Percentiles rank a stretch among this genome's conserved stretches.
These are phyloP conservation scores for Cyclophora albipunctata DNA, from an alignment of 2,888 invertebrate genomes.

Conservation along the genomic window DNA sequence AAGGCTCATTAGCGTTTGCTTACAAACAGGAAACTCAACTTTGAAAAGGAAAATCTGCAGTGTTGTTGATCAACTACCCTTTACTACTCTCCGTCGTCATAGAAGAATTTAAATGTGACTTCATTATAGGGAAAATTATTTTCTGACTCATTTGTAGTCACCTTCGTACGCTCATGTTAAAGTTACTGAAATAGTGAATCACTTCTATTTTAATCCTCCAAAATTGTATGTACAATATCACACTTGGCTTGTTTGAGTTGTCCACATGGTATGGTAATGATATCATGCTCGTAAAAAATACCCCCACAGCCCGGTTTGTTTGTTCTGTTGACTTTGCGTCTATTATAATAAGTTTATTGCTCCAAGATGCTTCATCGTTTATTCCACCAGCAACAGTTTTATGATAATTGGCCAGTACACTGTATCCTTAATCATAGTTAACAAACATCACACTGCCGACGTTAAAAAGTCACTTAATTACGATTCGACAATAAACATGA, in stretches of 20 bases:
- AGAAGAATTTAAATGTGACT: not conserved
- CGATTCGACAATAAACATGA: too few species aligned
- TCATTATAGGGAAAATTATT: slow-evolving; percentile 1
- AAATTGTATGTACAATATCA: slow-evolving; percentile 17
- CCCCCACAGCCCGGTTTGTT: slow-evolving; percentile 13
- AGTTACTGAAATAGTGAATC: not conserved
- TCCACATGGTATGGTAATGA: slow-evolving; percentile 40
- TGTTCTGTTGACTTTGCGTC: slow-evolving; percentile 13
- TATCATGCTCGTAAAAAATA: slow-evolving; percentile 37
- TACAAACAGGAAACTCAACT: too few species aligned
- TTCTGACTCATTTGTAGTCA: not conserved
- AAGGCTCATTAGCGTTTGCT: too few species aligned
- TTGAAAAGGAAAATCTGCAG: too few species aligned
- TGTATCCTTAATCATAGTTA: too few species aligned
- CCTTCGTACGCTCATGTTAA: not conserved
- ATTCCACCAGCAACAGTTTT: too few species aligned
- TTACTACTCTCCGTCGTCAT: too few species aligned
- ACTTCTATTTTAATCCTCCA: not conserved
- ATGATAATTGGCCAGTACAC: too few species aligned
- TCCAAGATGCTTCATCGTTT: too few species aligned
- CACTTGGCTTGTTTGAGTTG: slow-evolving; percentile 16
- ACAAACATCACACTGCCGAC: not conserved
- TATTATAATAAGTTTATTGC: too few species aligned
- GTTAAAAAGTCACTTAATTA: too few species aligned
- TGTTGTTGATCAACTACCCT: too few species aligned